These are phyloP conservation scores for Spodoptera picta DNA, from an alignment of 2,888 invertebrate species.

Conservation along the genomic window DNA sequence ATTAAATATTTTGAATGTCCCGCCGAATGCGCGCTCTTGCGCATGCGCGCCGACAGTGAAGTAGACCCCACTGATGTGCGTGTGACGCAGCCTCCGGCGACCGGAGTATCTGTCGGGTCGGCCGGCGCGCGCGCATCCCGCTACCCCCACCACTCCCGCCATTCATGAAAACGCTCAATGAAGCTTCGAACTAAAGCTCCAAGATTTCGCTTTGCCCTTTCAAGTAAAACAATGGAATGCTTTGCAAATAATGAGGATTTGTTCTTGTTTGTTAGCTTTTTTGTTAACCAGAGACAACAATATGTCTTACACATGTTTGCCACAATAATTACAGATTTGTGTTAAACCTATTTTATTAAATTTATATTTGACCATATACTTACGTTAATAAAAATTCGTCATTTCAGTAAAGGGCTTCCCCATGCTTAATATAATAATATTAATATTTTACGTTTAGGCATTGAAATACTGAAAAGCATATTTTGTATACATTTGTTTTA, in stretches of 20 bases:
- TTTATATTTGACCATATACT: too few relatives aligned
- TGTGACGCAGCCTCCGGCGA: conserved; percentile 72
- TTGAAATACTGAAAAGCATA: too few relatives aligned
- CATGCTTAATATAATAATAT: too few relatives aligned
- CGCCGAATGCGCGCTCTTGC: conserved; percentile 71
- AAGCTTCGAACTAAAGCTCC: conserved; percentile 39
- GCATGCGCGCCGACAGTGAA: conserved; percentile 75
- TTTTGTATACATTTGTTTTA: too few relatives aligned
- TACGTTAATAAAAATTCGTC: too few relatives aligned
- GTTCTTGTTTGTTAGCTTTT: conserved; percentile 8
- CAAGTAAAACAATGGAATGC: conserved; percentile 29
- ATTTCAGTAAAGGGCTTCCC: too few relatives aligned
- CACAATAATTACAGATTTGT: too few relatives aligned
- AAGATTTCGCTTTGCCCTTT: conserved; percentile 39
- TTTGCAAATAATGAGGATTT: conserved; percentile 17
- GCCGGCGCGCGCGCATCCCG: conserved; percentile 69
- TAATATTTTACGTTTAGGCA: too few relatives aligned
- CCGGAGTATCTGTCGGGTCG: conserved; percentile 59
- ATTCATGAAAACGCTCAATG: conserved; percentile 85
- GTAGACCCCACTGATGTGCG: conserved; percentile 63
- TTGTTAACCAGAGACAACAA: neutral
- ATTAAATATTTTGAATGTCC: conserved; percentile 73
- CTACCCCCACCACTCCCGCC: conserved; percentile 76
- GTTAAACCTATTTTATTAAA: too few relatives aligned
- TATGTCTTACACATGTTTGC: neutral